These are phyloP conservation scores for Rhipidura dahli DNA, from an alignment of 2,113 vertebrate genomes.

Conservation along the genomic window DNA sequence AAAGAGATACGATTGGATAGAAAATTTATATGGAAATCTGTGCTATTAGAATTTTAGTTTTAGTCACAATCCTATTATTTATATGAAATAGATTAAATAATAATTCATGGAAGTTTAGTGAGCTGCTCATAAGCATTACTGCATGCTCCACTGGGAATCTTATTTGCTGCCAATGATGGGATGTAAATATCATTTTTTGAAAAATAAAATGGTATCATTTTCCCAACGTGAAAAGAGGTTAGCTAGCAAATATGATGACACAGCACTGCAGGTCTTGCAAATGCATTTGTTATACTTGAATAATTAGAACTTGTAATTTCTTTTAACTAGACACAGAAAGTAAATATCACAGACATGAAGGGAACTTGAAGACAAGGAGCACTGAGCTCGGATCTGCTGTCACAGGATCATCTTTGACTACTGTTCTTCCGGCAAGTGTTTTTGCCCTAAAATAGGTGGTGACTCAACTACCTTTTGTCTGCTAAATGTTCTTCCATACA, in stretches of 20 bases:
- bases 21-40: neutral
- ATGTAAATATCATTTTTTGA: neutral
- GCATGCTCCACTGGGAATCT: neutral
- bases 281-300: neutral
- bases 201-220: neutral
- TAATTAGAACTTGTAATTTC: neutral
- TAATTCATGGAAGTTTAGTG: neutral
- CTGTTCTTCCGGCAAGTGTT: constrained; percentile 69
- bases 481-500: neutral
- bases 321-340: constrained; percentile 11
- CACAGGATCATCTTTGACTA: constrained; percentile 38
- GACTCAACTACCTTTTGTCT: neutral
- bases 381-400: constrained; percentile 22
- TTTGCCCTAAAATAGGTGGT: neutral
- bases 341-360: constrained; percentile 58
- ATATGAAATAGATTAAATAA: neutral
- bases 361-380: constrained; percentile 39
- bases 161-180: neutral
- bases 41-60: neutral
- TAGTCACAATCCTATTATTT: neutral
- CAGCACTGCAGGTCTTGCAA: neutral
- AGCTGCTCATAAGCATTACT: neutral
- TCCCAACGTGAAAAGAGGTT: neutral
- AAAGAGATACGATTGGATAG: neutral
- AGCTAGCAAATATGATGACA: neutral